A percentile compares a stretch with the other conserved stretches of the same genome.
These are phyloP conservation scores for Athene noctua DNA, from an alignment of 2,113 vertebrate species.

Conservation along the genomic window DNA sequence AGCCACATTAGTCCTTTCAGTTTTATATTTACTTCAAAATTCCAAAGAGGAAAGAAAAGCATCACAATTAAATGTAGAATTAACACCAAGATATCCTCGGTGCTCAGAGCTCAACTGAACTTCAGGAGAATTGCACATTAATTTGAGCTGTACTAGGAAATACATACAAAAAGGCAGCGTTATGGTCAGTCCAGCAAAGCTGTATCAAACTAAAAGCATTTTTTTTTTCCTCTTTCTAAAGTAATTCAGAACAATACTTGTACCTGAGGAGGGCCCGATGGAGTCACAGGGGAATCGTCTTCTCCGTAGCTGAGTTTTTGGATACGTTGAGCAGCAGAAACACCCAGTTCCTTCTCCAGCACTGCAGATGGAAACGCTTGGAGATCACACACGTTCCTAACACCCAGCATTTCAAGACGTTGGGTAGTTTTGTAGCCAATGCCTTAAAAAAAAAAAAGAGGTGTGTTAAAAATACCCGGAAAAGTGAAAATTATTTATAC, in stretches of 20 bases:
- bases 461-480: not conserved
- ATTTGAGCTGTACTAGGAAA: not conserved
- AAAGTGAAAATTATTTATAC: not conserved
- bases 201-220: not conserved
- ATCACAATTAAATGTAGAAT: not conserved
- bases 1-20: not conserved
- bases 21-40: not conserved
- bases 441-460: conserved; percentile 60
- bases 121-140: not conserved
- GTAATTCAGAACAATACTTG: not conserved
- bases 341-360: conserved; percentile 81
- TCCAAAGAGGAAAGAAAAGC: not conserved
- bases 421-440: conserved; percentile 83
- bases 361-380: conserved; percentile 72
- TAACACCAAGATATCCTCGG: not conserved
- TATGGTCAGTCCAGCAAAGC: not conserved
- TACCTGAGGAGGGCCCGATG: conserved; percentile 88
- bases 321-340: conserved; percentile 74
- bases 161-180: not conserved
- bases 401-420: conserved; percentile 78
- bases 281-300: conserved; percentile 81
- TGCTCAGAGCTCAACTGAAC: not conserved
- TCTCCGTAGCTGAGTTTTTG: conserved; percentile 82
- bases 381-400: conserved; percentile 76
- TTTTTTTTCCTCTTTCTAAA: not conserved